Evolutionary conservation across 2,888 invertebrate species (phyloP).

Genomic region (Meliscaeva auricollis): DNA sequence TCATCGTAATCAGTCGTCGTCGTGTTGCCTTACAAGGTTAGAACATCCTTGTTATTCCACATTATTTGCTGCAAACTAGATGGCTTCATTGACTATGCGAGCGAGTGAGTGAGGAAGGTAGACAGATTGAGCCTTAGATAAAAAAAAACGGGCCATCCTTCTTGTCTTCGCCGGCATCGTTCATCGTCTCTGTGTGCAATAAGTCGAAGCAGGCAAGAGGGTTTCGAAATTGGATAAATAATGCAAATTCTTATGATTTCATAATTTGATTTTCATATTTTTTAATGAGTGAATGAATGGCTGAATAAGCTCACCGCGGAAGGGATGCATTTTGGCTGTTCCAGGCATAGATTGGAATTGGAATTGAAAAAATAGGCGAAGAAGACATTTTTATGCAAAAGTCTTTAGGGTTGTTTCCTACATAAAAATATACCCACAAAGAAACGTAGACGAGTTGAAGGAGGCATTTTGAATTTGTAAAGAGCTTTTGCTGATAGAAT

Average conservation of each 20-base stretch:
- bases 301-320: slow-evolving; percentile 32
- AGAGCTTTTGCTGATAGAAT: slow-evolving; percentile 33
- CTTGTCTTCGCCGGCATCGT: not conserved
- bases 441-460: not conserved
- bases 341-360: slow-evolving; percentile 1
- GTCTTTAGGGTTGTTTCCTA: slow-evolving; percentile 24
- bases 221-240: slow-evolving; percentile 72
- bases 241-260: slow-evolving; percentile 76
- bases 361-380: too few species aligned
- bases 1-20: slow-evolving; percentile 29
- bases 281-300: slow-evolving; percentile 72
- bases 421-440: not conserved
- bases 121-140: not conserved
- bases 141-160: slow-evolving; percentile 24
- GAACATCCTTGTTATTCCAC: slow-evolving; percentile 71
- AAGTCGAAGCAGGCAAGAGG: slow-evolving; percentile 31
- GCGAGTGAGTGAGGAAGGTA: slow-evolving; percentile 19
- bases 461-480: slow-evolving; percentile 3
- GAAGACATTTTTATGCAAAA: not conserved
- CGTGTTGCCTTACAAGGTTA: slow-evolving; percentile 70
- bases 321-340: slow-evolving; percentile 47
- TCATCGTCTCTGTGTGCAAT: not conserved
- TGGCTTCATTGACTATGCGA: slow-evolving; percentile 37
- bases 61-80: slow-evolving; percentile 54
- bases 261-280: slow-evolving; percentile 76